These are phyloP conservation scores for Anthoscopus minutus DNA, from an alignment of 2,113 vertebrate species.

Conservation along the genomic window DNA sequence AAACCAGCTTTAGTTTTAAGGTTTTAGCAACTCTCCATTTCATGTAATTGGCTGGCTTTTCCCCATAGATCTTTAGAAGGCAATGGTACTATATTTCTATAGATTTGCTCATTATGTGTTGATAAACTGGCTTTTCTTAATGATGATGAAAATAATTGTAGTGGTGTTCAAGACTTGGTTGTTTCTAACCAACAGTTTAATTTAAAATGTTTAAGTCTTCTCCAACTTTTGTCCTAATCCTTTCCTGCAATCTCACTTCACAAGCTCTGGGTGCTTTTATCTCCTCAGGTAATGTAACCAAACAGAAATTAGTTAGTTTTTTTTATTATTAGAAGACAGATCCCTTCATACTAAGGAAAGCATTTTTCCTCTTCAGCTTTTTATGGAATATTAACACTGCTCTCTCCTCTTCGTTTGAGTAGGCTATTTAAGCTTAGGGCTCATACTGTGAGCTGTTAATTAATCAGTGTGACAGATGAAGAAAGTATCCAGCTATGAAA, in stretches of 20 bases:
- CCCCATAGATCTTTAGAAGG: background rate
- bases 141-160: slow-evolving; percentile 12
- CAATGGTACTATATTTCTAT: background rate
- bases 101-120: background rate
- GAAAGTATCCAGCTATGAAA: slow-evolving; percentile 69
- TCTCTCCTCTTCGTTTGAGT: slow-evolving; percentile 48
- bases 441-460: slow-evolving; percentile 71
- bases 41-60: background rate
- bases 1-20: background rate
- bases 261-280: background rate
- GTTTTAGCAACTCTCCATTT: slow-evolving; percentile 11
- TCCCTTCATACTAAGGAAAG: background rate
- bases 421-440: slow-evolving; percentile 53
- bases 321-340: background rate
- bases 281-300: background rate
- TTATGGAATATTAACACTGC: slow-evolving; percentile 39
- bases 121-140: slow-evolving; percentile 6
- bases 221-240: background rate
- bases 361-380: slow-evolving; percentile 20
- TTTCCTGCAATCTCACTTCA: background rate
- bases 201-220: slow-evolving; percentile 9
- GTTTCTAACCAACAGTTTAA: slow-evolving; percentile 1
- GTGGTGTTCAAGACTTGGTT: background rate
- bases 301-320: background rate
- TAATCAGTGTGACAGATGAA: slow-evolving; percentile 78